Evolutionary conservation across 2,888 invertebrate species (phyloP), one percentile per base, ranked within the genome.

Genomic region (Hypercompe scribonia): DNA sequence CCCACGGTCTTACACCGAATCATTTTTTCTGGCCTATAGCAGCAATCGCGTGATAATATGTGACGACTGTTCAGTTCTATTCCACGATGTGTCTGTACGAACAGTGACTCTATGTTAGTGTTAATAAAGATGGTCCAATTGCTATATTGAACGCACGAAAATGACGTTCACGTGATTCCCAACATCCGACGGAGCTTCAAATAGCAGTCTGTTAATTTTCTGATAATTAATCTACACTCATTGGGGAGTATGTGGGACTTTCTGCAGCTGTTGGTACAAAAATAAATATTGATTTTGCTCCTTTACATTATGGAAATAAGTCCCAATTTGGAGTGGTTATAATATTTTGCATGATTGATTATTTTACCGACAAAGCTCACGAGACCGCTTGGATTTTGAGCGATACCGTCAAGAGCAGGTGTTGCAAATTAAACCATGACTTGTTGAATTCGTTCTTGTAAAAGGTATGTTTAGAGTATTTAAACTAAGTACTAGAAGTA

Each of bases 11-110:
- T 83, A 82, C 83, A 86, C 85, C 81, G 85, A 83, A 86, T 86
- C 80, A 81, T 74, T 87, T 88, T 85, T 89, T 88, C 79, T 78
- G 71, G 73, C 71, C 80, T 81, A 81, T 84, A 83, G 82, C 79
- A 72, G 81, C 87, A 84, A 89, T 89, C 86, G 88, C 90, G 89
- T 90, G 89, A 89, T 88, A 81, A 78, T 86, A 88, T 88, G 85
- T 81, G 83, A 79, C 81, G 81, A 85, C 82, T 86, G 86, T 86
- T 84, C 81, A 87, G 85, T 88, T 86, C 81, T 83, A 84, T 81
- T 79, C 66, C 80, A 72, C 28, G 68, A 73, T 71, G 70, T 68
- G 65, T 72, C 78, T 68, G 72, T 78, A 70, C 81, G 36, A 87
- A 80, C 58, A 64, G 69, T 68, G 75, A 81, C 81, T 78, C 78